Conservation (phyloP, 2,113 vertebrate genomes). For the Tachycineta bicolor region DNA sequence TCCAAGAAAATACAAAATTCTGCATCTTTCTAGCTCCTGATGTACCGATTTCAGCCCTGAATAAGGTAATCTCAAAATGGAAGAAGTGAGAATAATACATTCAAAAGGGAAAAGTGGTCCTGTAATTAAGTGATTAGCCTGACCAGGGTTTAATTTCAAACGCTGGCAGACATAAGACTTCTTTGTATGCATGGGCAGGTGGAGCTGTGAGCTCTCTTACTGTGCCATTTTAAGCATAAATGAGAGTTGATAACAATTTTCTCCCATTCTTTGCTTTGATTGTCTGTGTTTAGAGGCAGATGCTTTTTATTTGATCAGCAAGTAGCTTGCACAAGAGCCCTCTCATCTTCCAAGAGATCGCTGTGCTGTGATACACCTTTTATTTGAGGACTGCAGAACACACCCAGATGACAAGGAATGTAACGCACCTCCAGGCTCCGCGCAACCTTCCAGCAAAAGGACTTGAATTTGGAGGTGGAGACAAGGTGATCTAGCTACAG, state of each 20-base stretch:
- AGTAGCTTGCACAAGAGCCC: neutral
- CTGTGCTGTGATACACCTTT: neutral
- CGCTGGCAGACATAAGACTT: neutral
- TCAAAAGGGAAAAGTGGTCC: neutral
- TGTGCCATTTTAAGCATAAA: neutral
- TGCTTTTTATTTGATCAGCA: neutral
- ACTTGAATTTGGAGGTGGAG: neutral
- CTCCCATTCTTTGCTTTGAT: neutral
- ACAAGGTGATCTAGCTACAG: neutral
- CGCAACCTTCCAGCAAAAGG: neutral
- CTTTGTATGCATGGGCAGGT: neutral
- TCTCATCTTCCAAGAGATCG: neutral
- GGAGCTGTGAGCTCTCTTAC: neutral
- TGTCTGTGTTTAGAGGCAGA: neutral
- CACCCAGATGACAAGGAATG: neutral
- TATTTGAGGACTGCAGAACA: neutral
- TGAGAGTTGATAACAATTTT: neutral
- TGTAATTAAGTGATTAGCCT: neutral
- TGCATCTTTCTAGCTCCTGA: neutral
- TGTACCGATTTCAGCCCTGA: neutral
- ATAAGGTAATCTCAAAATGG: neutral
- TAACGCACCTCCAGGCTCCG: neutral
- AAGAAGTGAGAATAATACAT: neutral
- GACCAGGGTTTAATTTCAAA: neutral
- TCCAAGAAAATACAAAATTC: neutral